Percentiles rank a stretch among this genome's conserved stretches.
These are phyloP conservation scores for Meganola albula DNA, from an alignment of 2,888 invertebrate genomes.

Conservation along the genomic window DNA sequence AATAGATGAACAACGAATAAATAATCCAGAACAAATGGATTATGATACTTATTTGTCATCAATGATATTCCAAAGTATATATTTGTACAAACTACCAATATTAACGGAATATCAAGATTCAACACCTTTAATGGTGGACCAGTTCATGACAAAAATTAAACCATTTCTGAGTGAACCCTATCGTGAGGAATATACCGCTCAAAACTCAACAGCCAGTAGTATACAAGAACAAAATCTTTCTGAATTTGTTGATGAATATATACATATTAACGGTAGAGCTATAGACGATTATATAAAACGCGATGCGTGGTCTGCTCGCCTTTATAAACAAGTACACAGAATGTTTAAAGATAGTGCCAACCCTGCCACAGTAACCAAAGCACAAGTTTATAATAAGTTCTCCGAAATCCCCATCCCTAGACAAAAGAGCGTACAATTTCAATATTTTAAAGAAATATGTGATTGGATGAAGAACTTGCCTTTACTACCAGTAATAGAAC, in stretches of 20 bases:
- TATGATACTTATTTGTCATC: constrained; percentile 33
- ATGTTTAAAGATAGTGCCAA: constrained; percentile 29
- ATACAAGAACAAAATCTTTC: constrained; percentile 34
- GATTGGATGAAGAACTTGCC: constrained; percentile 54
- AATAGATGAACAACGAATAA: constrained; percentile 37
- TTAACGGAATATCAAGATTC: constrained; percentile 22
- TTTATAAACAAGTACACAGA: constrained; percentile 42
- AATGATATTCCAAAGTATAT: constrained; percentile 29
- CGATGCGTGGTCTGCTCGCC: constrained; percentile 43
- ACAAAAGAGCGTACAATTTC: constrained; percentile 36
- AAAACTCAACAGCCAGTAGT: constrained; percentile 7
- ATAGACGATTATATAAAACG: constrained; percentile 45
- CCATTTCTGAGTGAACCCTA: constrained; percentile 6
- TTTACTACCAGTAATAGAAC: constrained; percentile 28
- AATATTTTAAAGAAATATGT: constrained; percentile 46
- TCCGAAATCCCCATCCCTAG: constrained; percentile 28
- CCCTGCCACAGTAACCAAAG: constrained; percentile 24
- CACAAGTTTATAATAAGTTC: constrained; percentile 35
- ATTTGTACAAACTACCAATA: constrained; percentile 31
- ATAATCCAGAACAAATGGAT: constrained; percentile 32
- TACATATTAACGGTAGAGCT: constrained; percentile 36
- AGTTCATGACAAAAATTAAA: constrained; percentile 29
- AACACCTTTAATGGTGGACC: constrained; percentile 28
- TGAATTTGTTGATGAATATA: constrained; percentile 44
- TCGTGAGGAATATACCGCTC: background rate